Evolutionary conservation across 2,797 vertebrate species (phyloP).

Genomic region (Xerus rutilus): DNA sequence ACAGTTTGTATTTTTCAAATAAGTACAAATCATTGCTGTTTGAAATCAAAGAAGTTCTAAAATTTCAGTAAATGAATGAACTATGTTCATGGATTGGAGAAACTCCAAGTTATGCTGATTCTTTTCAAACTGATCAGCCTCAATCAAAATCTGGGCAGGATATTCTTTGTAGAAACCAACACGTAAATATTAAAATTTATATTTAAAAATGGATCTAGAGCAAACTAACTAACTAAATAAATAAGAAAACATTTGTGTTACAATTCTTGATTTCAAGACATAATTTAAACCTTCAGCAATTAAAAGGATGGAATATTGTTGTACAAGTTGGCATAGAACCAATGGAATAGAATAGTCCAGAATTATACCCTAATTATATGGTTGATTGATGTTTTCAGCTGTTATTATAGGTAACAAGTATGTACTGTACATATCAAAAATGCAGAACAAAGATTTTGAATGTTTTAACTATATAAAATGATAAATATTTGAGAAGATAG

Average conservation of each 20-base stretch:
- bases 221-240: no score
- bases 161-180: not conserved
- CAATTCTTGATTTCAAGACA: not conserved
- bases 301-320: not conserved
- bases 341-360: not conserved
- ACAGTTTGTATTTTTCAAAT: not conserved
- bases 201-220: no score
- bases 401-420: not conserved
- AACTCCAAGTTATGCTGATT: not conserved
- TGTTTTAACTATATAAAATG: not conserved
- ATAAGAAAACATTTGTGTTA: not conserved
- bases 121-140: not conserved
- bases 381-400: not conserved
- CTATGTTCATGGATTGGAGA: not conserved
- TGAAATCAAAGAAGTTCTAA: constrained; percentile 10
- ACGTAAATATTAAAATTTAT: not conserved
- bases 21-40: not conserved
- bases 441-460: not conserved
- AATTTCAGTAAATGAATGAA: not conserved
- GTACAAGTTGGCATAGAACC: not conserved
- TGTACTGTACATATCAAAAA: not conserved
- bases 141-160: not conserved
- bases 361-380: not conserved
- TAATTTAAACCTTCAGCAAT: not conserved
- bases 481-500: not conserved